Percentiles rank a stretch among this genome's conserved stretches.
phyloP scores from a whole-genome alignment of 2,888 invertebrate species.

The Machimus rusticus region DNA sequence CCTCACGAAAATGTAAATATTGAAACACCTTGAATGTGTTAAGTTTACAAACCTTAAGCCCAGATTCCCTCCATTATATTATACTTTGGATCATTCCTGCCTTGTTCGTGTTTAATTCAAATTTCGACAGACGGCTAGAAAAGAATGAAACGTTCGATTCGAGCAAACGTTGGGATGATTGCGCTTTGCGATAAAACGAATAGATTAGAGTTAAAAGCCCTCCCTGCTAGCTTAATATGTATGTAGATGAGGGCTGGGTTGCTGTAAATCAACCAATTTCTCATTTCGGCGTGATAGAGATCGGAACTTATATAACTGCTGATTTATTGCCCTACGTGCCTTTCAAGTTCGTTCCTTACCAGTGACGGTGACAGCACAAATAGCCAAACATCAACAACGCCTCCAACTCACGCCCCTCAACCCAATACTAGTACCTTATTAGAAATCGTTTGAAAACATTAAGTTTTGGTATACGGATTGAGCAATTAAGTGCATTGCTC shows the following conservation, averaged over 20 bases:
- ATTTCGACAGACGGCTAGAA: not conserved
- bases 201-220: conserved; percentile 33
- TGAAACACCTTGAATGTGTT: not conserved
- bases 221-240: conserved; percentile 19
- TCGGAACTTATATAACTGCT: conserved; percentile 39
- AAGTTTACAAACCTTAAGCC: conserved; percentile 7
- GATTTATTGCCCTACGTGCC: conserved; percentile 37
- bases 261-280: conserved; percentile 41
- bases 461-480: not conserved
- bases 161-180: not conserved
- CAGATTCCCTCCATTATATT: not conserved
- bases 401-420: not conserved
- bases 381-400: conserved; percentile 24
- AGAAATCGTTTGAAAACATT: not conserved
- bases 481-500: conserved; percentile 13
- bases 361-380: not conserved
- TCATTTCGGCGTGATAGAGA: conserved; percentile 36
- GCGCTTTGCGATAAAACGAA: conserved; percentile 31
- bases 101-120: conserved; percentile 34
- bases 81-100: not conserved
- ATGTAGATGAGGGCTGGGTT: conserved; percentile 38
- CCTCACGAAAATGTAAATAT: conserved; percentile 4
- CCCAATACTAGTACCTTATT: not conserved
- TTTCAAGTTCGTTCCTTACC: not conserved
- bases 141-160: conserved; percentile 37